Evolutionary conservation across 37 sponge, comb jelly and placozoan genomes (phyloP).

Genomic region (Crambe crambe): DNA sequence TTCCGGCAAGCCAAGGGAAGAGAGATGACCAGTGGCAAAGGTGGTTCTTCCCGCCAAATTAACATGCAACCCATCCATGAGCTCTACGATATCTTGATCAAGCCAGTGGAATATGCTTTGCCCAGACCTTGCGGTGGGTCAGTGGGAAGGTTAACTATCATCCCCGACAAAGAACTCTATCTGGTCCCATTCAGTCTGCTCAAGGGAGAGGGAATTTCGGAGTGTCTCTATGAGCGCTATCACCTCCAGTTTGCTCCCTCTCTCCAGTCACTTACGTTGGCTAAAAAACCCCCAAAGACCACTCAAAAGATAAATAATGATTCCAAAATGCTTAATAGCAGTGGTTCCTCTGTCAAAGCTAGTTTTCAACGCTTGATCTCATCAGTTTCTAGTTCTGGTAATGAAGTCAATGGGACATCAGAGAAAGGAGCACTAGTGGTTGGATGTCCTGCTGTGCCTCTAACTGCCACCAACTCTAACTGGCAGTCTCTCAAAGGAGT

Average conservation of each 20-base stretch:
- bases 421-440: conserved; percentile 64
- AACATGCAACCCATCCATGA: conserved; percentile 80
- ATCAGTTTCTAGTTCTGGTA: background rate
- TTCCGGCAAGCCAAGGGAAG: background rate
- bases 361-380: background rate
- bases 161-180: conserved; percentile 91
- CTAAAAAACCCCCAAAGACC: background rate
- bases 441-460: conserved; percentile 75
- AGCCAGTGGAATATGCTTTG: conserved; percentile 78
- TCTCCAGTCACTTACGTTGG: conserved; percentile 47
- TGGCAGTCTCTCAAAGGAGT: conserved; percentile 75
- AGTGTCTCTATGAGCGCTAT: conserved; percentile 73
- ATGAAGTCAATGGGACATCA: background rate
- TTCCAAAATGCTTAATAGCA: background rate
- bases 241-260: conserved; percentile 72
- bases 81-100: conserved; percentile 85
- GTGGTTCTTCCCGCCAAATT: conserved; percentile 27
- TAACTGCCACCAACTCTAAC: conserved; percentile 39
- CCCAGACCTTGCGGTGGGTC: conserved; percentile 56
- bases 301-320: background rate
- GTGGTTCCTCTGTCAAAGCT: background rate
- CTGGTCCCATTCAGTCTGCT: conserved; percentile 90
- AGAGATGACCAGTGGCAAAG: conserved; percentile 8
- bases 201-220: conserved; percentile 41
- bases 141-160: conserved; percentile 52